Evolutionary conservation across 2,888 invertebrate genomes (phyloP).

Genomic region (Frankliniella fusca): DNA sequence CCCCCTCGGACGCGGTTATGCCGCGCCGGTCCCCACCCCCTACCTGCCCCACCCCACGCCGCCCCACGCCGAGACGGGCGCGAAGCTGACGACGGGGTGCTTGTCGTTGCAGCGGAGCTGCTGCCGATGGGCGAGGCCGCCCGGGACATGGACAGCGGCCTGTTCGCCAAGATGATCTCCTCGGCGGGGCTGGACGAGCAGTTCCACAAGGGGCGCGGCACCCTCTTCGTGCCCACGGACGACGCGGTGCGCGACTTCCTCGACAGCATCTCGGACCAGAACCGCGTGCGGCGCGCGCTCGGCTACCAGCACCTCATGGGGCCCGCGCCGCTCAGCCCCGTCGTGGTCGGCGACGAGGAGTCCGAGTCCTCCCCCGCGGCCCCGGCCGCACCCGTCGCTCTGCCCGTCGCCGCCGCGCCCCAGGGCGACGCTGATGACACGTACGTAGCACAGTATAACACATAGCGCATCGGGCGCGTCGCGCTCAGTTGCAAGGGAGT

Average conservation of each 20-base stretch:
- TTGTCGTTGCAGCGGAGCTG: slow-evolving; percentile 50
- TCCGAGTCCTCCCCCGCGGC: neutral
- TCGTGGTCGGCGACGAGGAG: neutral
- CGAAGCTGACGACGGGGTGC: no score
- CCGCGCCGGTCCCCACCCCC: no score
- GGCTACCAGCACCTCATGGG: neutral
- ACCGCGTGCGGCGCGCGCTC: neutral
- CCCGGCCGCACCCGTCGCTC: neutral
- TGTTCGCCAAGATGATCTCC: slow-evolving; percentile 56
- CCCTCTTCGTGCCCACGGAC: slow-evolving; percentile 51
- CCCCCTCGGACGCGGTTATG: no score
- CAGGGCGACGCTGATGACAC: no score
- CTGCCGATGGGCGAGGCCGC: slow-evolving; percentile 56
- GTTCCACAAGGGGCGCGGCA: slow-evolving; percentile 51
- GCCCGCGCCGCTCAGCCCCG: neutral
- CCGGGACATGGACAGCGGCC: slow-evolving; percentile 54
- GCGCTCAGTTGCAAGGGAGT: no score
- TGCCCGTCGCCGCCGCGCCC: no score
- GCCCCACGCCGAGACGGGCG: no score
- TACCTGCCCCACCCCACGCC: no score
- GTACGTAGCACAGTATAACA: no score
- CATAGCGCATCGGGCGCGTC: no score
- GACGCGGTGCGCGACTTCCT: slow-evolving; percentile 45
- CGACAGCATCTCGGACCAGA: slow-evolving; percentile 46
- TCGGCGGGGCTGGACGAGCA: slow-evolving; percentile 52